Conservation (phyloP, 2,888 invertebrate genomes). For the Anticlea derivata region DNA sequence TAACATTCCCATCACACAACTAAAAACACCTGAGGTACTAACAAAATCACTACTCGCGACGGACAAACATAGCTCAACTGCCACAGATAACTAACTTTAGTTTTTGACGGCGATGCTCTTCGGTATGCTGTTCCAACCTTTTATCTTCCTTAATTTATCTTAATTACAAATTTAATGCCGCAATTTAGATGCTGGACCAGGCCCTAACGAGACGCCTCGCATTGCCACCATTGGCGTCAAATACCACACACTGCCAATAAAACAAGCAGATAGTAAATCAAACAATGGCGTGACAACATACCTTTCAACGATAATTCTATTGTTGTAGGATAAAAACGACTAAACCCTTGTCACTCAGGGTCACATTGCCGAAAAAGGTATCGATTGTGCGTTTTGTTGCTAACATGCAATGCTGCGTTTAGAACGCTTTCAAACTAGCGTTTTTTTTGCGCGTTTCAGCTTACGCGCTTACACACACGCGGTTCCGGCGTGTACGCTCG, state of each 20-base stretch:
- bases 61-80: slow-evolving; percentile 27
- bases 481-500: no score
- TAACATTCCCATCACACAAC: slow-evolving; percentile 30
- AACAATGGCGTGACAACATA: slow-evolving; percentile 71
- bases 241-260: slow-evolving; percentile 65
- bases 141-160: slow-evolving; percentile 79
- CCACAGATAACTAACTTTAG: slow-evolving; percentile 30
- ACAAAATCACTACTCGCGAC: slow-evolving; percentile 38
- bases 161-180: slow-evolving; percentile 74
- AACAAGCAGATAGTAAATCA: slow-evolving; percentile 69
- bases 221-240: slow-evolving; percentile 77
- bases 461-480: no score
- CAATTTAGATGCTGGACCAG: slow-evolving; percentile 72
- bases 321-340: slow-evolving; percentile 61
- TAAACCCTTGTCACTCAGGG: slow-evolving; percentile 49
- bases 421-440: no score
- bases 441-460: no score
- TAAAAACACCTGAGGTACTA: slow-evolving; percentile 35
- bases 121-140: slow-evolving; percentile 62
- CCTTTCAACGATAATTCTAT: slow-evolving; percentile 61
- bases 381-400: no score
- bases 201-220: slow-evolving; percentile 68
- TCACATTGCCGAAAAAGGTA: slow-evolving; percentile 44
- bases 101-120: slow-evolving; percentile 57
- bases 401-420: no score